A percentile compares a stretch with the other conserved stretches of the same genome.
Conservation (phyloP, 2,113 vertebrate genomes). For the Eretmodus cyanostictus region DNA sequence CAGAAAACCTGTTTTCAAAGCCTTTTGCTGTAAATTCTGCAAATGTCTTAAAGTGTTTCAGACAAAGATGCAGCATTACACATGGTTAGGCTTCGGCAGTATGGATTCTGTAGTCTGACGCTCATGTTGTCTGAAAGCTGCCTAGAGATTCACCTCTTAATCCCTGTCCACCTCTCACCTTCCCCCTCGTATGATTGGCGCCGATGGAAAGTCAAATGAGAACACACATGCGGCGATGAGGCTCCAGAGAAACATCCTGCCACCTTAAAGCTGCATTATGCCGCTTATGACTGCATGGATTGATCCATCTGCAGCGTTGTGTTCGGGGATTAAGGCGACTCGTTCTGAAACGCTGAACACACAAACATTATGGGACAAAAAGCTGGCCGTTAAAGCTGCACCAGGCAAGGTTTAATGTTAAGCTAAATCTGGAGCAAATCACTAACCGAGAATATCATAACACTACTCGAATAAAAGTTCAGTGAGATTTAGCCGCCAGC, state of each 20-base stretch:
- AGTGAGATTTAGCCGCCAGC: neutral
- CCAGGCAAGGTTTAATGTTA: neutral
- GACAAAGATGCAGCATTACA: neutral
- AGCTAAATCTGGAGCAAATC: neutral
- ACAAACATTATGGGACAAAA: neutral
- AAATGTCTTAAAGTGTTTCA: neutral
- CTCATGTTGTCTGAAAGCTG: neutral
- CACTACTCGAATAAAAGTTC: neutral
- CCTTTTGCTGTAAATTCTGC: neutral
- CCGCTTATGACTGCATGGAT: conserved; percentile 11
- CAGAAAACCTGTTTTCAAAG: neutral
- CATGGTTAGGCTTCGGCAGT: neutral
- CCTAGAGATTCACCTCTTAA: neutral
- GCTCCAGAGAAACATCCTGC: neutral
- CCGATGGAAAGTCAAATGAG: neutral
- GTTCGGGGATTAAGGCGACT: neutral
- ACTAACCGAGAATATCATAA: neutral
- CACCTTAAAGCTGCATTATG: neutral
- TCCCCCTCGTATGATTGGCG: neutral
- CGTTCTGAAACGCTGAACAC: neutral
- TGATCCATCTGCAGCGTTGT: conserved; percentile 1
- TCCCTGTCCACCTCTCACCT: neutral
- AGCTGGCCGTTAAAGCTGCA: neutral
- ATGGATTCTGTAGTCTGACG: neutral
- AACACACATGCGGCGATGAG: neutral